These are phyloP conservation scores for Manacus vitellinus DNA, from an alignment of 2,113 vertebrate species.

Conservation along the genomic window DNA sequence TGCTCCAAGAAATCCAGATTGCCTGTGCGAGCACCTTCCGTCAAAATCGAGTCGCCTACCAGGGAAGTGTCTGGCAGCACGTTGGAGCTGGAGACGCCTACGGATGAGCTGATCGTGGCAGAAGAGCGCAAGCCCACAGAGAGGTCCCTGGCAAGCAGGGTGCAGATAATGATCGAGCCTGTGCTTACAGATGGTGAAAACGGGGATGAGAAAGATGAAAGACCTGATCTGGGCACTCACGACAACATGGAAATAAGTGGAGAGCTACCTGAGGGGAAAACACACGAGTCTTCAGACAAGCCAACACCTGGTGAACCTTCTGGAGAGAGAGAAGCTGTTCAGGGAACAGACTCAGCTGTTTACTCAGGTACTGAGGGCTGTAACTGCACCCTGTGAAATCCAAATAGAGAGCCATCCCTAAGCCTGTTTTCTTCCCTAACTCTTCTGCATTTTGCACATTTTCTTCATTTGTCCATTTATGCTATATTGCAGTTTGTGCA, in stretches of 20 bases:
- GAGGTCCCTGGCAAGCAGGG: neutral
- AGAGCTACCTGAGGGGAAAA: neutral
- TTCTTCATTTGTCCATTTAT: neutral
- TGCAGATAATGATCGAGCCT: slow-evolving; percentile 68
- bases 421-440: neutral
- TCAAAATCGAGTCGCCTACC: neutral
- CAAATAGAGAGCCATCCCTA: neutral
- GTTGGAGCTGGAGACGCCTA: neutral
- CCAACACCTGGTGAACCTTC: neutral
- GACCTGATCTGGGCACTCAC: neutral
- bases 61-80: neutral
- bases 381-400: neutral
- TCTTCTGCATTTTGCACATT: neutral
- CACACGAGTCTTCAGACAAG: neutral
- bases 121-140: neutral
- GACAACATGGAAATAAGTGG: neutral
- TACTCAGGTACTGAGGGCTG: slow-evolving; percentile 54
- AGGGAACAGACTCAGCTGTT: slow-evolving; percentile 12
- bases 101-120: neutral
- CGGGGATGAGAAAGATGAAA: neutral
- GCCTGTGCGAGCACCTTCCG: slow-evolving; percentile 43
- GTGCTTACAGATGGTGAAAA: slow-evolving; percentile 46
- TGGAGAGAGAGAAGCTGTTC: neutral
- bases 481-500: neutral
- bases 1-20: slow-evolving; percentile 65